These are phyloP conservation scores for Aplysina aerophoba DNA, from an alignment of 37 sponge, comb jelly and placozoan species.

Conservation along the genomic window DNA sequence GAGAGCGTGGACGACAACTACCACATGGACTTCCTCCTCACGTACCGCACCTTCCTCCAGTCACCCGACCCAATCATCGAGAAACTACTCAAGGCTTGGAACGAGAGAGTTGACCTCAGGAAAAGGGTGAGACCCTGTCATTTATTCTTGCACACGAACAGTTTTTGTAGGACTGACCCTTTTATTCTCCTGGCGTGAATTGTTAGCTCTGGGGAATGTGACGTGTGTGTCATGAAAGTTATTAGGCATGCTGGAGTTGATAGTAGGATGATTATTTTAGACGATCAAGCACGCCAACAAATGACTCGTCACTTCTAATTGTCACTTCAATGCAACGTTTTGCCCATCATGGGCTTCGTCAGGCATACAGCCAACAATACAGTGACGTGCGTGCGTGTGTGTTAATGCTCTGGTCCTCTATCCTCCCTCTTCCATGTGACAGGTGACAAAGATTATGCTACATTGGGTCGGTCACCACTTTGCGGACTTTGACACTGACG, in stretches of 20 bases:
- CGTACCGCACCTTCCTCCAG: conserved; percentile 78
- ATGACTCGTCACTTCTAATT: too few species aligned
- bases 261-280: too few species aligned
- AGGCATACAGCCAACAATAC: too few species aligned
- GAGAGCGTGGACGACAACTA: conserved; percentile 77
- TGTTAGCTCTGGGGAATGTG: too few species aligned
- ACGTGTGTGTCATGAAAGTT: too few species aligned
- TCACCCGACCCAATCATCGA: conserved; percentile 52
- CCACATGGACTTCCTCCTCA: conserved; percentile 79
- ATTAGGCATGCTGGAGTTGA: too few species aligned
- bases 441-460: conserved; percentile 58
- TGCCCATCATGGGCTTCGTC: too few species aligned
- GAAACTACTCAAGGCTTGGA: conserved; percentile 57
- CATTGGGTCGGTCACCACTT: conserved; percentile 77
- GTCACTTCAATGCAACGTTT: too few species aligned
- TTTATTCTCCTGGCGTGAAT: too few species aligned
- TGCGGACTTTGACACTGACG: conserved; percentile 75
- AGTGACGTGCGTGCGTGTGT: conserved; percentile 20
- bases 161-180: too few species aligned
- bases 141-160: not conserved
- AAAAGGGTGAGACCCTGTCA: conserved; percentile 55
- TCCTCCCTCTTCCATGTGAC: not conserved
- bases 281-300: too few species aligned
- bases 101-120: conserved; percentile 17
- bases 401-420: conserved; percentile 1